Percentiles rank a stretch among this genome's conserved stretches.
phyloP scores from a whole-genome alignment of 2,797 vertebrate species.

The Emydoidea blandingii region DNA sequence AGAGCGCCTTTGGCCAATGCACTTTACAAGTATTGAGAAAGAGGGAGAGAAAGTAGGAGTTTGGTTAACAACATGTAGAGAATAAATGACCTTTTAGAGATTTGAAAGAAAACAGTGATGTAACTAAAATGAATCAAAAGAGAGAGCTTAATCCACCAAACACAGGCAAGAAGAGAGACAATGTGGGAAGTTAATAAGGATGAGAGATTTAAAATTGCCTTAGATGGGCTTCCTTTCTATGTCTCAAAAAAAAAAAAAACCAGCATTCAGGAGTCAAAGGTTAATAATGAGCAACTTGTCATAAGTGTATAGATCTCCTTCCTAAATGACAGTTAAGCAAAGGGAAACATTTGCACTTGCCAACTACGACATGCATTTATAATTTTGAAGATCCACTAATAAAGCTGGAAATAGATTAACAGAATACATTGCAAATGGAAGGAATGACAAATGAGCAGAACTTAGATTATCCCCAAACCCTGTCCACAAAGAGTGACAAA shows the following conservation, averaged over 20 bases:
- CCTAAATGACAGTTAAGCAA: conserved; percentile 38
- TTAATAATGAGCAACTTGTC: conserved; percentile 64
- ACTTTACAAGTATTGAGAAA: conserved; percentile 2
- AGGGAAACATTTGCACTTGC: conserved; percentile 18
- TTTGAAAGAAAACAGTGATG: conserved; percentile 54
- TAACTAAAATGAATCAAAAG: conserved; percentile 44
- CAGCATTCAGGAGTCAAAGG: conserved; percentile 52
- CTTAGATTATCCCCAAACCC: background rate
- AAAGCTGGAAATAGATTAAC: conserved; percentile 33
- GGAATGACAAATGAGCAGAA: conserved; percentile 9
- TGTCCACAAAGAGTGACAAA: background rate
- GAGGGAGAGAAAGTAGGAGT: background rate
- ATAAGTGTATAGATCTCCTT: conserved; percentile 51
- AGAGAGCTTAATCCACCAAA: conserved; percentile 33
- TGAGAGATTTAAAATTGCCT: conserved; percentile 61
- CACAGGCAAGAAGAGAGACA: conserved; percentile 27
- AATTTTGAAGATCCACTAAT: conserved; percentile 30
- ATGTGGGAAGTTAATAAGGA: conserved; percentile 51
- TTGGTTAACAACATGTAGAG: conserved; percentile 30
- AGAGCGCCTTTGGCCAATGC: background rate
- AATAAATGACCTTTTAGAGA: conserved; percentile 54
- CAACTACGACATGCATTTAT: conserved; percentile 26
- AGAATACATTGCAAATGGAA: conserved; percentile 24
- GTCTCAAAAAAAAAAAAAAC: conserved; percentile 7
- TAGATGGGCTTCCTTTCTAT: conserved; percentile 57